phyloP scores from a whole-genome alignment of 1,140 invertebrate genomes.

The Camponotus floridanus region DNA sequence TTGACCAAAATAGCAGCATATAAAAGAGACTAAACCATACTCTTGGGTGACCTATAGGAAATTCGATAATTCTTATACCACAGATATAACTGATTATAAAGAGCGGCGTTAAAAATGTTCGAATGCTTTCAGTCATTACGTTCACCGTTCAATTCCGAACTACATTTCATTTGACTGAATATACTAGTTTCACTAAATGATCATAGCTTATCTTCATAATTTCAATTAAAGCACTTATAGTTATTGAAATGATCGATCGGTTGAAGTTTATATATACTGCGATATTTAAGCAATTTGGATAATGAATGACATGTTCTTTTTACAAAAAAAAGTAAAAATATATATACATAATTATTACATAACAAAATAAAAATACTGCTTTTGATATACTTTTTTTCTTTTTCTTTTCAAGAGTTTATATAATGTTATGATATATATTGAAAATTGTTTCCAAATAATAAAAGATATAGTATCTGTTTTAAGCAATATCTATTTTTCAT shows the following conservation, averaged over 20 bases:
- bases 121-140: not conserved
- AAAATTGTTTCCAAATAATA: too few relatives aligned
- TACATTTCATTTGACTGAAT: not conserved
- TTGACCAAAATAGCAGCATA: not conserved
- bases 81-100: not conserved
- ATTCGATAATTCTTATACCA: conserved; percentile 10
- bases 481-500: too few relatives aligned
- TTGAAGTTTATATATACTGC: not conserved
- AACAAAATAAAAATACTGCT: too few relatives aligned
- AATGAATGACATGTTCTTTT: too few relatives aligned
- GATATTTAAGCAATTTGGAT: not conserved
- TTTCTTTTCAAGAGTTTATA: too few relatives aligned
- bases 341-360: too few relatives aligned
- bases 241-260: not conserved
- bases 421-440: not conserved
- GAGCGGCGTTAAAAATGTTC: not conserved
- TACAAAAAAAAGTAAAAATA: too few relatives aligned
- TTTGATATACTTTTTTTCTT: too few relatives aligned
- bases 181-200: not conserved
- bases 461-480: too few relatives aligned
- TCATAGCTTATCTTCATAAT: not conserved
- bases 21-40: conserved; percentile 1
- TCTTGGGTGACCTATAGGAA: not conserved
- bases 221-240: not conserved
- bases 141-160: not conserved